Evolutionary conservation across 1,140 invertebrate species (phyloP).

Genomic region (Macrocentrus cingulum): DNA sequence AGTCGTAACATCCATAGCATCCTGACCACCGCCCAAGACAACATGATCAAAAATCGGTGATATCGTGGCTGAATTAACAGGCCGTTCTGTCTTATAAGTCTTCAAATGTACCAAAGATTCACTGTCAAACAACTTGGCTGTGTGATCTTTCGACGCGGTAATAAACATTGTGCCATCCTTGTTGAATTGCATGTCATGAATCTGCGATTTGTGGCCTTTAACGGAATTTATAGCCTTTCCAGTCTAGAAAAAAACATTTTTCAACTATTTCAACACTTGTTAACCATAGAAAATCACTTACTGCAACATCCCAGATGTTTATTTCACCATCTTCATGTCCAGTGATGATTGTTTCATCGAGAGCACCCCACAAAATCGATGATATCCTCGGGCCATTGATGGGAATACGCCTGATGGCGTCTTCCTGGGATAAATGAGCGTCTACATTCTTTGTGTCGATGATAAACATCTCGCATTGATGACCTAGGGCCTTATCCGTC

Average conservation of each 20-base stretch:
- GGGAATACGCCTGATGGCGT: conserved; percentile 66
- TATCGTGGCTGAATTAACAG: conserved; percentile 94
- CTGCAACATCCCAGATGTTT: conserved; percentile 87
- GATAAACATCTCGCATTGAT: conserved; percentile 87
- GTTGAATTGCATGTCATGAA: conserved; percentile 95
- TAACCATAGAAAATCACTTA: conserved; percentile 47
- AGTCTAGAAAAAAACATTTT: conserved; percentile 61
- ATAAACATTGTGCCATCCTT: conserved; percentile 95
- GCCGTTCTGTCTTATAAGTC: conserved; percentile 94
- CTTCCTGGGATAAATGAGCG: conserved; percentile 58
- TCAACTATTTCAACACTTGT: conserved; percentile 27
- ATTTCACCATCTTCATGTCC: conserved; percentile 94
- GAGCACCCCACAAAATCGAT: conserved; percentile 86
- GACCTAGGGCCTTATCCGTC: conserved; percentile 89
- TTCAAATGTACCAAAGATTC: conserved; percentile 84
- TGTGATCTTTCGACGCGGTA: conserved; percentile 92
- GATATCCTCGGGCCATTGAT: conserved; percentile 81
- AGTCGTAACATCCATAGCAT: conserved; percentile 98
- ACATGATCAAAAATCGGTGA: conserved; percentile 94
- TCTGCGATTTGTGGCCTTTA: conserved; percentile 80
- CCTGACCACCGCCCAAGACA: conserved; percentile 94
- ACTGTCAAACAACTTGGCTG: conserved; percentile 91
- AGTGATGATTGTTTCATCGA: conserved; percentile 90
- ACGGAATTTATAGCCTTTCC: conserved; percentile 76
- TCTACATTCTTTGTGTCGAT: conserved; percentile 78